Evolutionary conservation across 2,888 invertebrate species (phyloP).

Genomic region (Chloromyia formosa): DNA sequence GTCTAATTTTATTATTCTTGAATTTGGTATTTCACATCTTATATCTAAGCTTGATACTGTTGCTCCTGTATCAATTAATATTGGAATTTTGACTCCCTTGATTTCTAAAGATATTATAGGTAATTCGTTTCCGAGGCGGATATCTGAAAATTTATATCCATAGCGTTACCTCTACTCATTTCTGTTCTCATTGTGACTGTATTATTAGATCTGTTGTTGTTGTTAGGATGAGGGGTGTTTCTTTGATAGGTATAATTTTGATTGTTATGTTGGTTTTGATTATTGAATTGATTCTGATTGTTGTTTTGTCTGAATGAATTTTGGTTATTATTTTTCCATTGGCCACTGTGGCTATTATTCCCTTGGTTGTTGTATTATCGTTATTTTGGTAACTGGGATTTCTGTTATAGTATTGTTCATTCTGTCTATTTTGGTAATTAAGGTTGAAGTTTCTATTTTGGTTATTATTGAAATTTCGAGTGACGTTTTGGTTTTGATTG

Average conservation of each 20-base stretch:
- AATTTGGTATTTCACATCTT: neutral
- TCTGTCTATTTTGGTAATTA: too few species aligned
- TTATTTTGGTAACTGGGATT: too few species aligned
- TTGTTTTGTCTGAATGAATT: neutral
- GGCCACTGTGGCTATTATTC: too few species aligned
- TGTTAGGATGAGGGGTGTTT: neutral
- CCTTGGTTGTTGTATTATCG: too few species aligned
- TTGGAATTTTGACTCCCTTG: neutral
- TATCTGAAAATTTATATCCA: constrained; percentile 16
- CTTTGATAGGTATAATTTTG: neutral
- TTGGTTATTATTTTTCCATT: too few species aligned
- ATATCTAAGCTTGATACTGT: neutral
- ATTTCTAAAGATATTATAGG: neutral
- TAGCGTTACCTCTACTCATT: neutral
- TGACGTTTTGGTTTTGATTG: too few species aligned
- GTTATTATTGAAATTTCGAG: too few species aligned
- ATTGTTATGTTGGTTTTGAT: neutral
- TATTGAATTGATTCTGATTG: neutral
- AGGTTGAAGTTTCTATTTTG: too few species aligned
- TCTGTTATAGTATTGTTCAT: too few species aligned
- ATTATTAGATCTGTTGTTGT: neutral
- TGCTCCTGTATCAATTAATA: constrained; percentile 8
- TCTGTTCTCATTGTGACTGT: neutral
- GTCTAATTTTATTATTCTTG: neutral
- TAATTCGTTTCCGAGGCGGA: neutral